A percentile compares a stretch with the other conserved stretches of the same genome.
phyloP scores from a whole-genome alignment of 2,113 vertebrate genomes.

The Hemibates koningsi region DNA sequence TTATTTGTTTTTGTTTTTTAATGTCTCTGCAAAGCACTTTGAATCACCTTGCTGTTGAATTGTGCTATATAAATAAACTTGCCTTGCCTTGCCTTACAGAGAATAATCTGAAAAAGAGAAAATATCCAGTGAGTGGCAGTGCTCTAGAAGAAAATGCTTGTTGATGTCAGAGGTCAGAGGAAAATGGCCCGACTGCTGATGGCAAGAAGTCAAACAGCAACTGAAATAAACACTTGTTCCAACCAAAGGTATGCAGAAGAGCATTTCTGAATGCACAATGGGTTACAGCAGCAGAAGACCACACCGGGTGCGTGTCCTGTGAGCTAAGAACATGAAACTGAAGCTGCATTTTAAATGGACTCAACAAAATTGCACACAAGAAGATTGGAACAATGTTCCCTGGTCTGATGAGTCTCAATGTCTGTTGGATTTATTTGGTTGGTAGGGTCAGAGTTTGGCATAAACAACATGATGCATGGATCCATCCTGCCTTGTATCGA shows the following conservation, averaged over 20 bases:
- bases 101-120: neutral
- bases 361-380: neutral
- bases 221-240: neutral
- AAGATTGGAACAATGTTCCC: neutral
- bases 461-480: neutral
- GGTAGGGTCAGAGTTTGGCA: neutral
- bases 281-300: neutral
- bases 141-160: neutral
- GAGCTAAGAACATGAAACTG: neutral
- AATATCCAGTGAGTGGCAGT: neutral
- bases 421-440: neutral
- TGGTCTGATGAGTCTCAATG: neutral
- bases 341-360: neutral
- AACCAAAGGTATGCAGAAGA: neutral
- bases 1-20: neutral
- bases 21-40: neutral
- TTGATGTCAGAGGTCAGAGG: neutral
- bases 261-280: neutral
- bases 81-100: neutral
- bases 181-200: neutral
- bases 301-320: neutral
- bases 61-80: neutral
- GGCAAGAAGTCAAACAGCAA: neutral
- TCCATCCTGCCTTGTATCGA: neutral
- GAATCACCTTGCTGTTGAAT: neutral